phyloP scores from a whole-genome alignment of 2,888 invertebrate genomes.

The Lycophotia porphyrea region DNA sequence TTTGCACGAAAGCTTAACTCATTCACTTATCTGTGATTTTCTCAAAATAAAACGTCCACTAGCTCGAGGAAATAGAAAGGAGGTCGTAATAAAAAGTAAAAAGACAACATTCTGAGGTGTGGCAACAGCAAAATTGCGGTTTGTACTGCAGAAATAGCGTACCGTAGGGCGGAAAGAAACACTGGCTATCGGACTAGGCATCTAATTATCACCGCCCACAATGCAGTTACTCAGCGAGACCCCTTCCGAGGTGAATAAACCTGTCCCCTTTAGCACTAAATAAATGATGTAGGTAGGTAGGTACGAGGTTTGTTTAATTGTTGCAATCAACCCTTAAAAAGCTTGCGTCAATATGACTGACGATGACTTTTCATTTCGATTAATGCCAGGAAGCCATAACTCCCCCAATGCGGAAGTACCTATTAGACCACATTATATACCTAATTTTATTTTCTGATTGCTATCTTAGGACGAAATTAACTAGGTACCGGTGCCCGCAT shows the following conservation, averaged over 20 bases:
- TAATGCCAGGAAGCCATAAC: not conserved
- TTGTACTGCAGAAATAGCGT: slow-evolving; percentile 76
- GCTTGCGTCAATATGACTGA: not conserved
- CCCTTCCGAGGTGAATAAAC: slow-evolving; percentile 76
- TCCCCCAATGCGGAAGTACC: not conserved
- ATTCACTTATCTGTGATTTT: slow-evolving; percentile 64
- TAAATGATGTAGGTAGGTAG: slow-evolving; percentile 50
- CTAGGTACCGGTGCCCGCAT: no score
- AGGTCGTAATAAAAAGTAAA: slow-evolving; percentile 70
- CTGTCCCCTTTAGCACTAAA: slow-evolving; percentile 76
- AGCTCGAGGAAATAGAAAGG: slow-evolving; percentile 65
- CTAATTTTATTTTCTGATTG: not conserved
- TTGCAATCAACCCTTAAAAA: slow-evolving; percentile 37
- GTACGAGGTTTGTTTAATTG: slow-evolving; percentile 41
- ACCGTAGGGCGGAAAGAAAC: slow-evolving; percentile 73
- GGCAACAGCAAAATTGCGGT: slow-evolving; percentile 77
- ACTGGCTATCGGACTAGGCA: slow-evolving; percentile 82
- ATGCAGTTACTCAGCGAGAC: slow-evolving; percentile 73
- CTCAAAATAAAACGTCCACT: slow-evolving; percentile 67
- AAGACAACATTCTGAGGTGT: slow-evolving; percentile 73
- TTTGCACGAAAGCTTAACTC: slow-evolving; percentile 68
- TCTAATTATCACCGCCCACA: slow-evolving; percentile 83
- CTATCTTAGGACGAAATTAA: not conserved
- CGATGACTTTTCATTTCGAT: slow-evolving; percentile 27
- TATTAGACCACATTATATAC: not conserved